phyloP scores from a whole-genome alignment of 2,113 vertebrate species.

The Brachirus orientalis region DNA sequence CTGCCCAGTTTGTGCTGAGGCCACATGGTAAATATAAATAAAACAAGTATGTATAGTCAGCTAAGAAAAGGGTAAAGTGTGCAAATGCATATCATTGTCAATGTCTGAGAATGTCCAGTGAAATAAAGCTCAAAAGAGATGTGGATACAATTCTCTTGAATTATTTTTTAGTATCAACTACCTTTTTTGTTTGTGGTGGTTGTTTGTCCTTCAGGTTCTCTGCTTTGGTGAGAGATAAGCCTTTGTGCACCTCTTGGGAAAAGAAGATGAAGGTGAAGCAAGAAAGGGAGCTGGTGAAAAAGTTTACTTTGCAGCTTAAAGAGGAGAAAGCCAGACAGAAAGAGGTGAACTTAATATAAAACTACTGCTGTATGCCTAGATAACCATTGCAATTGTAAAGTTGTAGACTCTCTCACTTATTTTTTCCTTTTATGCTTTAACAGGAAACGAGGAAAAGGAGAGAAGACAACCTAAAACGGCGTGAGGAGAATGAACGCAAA shows the following conservation, averaged over 20 bases:
- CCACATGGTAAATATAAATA: no score
- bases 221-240: constrained; percentile 87
- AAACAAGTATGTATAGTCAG: no score
- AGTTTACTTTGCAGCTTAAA: constrained; percentile 84
- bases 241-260: constrained; percentile 87
- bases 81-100: no score
- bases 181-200: not conserved
- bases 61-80: no score
- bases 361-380: not conserved
- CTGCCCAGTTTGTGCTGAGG: no score
- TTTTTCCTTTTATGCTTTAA: not conserved
- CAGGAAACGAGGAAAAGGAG: constrained; percentile 90
- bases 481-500: constrained; percentile 89
- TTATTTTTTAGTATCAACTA: no score
- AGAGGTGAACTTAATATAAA: constrained; percentile 76
- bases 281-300: constrained; percentile 84
- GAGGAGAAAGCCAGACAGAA: constrained; percentile 83
- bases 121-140: no score
- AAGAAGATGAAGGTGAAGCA: constrained; percentile 89
- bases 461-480: constrained; percentile 87
- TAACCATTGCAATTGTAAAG: no score
- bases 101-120: no score
- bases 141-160: no score
- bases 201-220: constrained; percentile 85
- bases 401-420: not conserved